These are phyloP conservation scores for Bos taurus DNA, from an alignment of 2,113 vertebrate species.

Conservation along the genomic window DNA sequence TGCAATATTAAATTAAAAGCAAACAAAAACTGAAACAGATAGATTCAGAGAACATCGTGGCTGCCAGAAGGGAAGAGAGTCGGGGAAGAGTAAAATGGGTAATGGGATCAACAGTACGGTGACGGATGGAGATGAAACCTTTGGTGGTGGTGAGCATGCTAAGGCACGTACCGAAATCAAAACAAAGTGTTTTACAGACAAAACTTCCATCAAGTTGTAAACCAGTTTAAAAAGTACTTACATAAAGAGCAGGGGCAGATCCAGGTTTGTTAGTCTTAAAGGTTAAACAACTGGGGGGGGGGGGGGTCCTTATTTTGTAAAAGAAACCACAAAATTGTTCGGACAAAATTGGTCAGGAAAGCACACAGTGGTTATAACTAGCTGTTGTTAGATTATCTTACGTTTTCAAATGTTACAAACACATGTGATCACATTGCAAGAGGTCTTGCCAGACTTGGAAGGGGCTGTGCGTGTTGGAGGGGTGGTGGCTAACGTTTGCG, in stretches of 20 bases:
- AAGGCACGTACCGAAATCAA: neutral
- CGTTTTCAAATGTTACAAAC: neutral
- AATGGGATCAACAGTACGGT: rapidly evolving
- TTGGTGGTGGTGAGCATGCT: neutral
- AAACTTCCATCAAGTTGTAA: neutral
- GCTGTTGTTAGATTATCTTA: neutral
- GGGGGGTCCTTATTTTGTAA: neutral
- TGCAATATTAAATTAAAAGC: neutral
- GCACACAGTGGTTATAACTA: neutral
- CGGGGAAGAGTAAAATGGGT: neutral
- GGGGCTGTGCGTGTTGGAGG: rapidly evolving
- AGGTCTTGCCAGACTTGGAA: neutral
- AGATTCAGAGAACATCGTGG: neutral
- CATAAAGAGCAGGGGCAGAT: neutral
- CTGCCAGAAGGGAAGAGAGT: neutral
- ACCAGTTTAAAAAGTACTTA: neutral
- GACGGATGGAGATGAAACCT: neutral
- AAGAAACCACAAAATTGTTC: neutral
- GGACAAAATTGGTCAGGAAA: neutral
- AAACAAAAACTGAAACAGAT: neutral
- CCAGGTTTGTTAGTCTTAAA: neutral
- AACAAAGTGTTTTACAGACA: neutral
- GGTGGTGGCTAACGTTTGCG: neutral
- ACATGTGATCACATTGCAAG: neutral
- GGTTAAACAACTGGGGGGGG: neutral